Evolutionary conservation across 2,113 vertebrate genomes (phyloP), one percentile per base, ranked within the genome.

Genomic region (Heloderma charlesbogerti): DNA sequence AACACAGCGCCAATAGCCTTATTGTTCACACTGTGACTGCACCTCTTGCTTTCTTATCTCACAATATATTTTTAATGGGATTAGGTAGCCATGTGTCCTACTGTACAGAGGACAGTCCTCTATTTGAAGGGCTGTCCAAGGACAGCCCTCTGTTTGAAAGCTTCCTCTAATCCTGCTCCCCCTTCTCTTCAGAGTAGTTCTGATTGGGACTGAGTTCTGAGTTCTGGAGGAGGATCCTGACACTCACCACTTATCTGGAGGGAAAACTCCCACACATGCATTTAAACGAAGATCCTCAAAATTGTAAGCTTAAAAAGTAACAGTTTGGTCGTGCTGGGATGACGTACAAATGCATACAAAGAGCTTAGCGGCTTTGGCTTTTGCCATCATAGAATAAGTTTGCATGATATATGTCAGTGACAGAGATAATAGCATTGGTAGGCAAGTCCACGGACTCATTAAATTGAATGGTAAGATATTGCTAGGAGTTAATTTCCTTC

Each of bases 381-480:
- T 63, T 87, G 18, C 3, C 31, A 74, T 43, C 77, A 78, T 0
- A 40, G 78, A 87, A 67, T 1, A 54, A 40, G 60, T 74, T 90
- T 78, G 79, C 84, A 88, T 91, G 91, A 94, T 92, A 89, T 94
- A 90, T 88, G 87, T 77, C 66, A 75, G 6, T 13, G 94, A 88
- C 91, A 92, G 79, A 92, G 92, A 87, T 95, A 94, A 91, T 57
- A 89, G 87, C 92, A 96, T 85, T 88, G 90, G 93, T 71, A 87
- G 92, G 91, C 94, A 82, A 93, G 94, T 88, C 93, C 92, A 92
- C 1, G 92, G 94, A 94, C 90, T 95, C 95, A 95, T 54, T 94
- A 94, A 93, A 94, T 93, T 90, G 92, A 91, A 91, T 0, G 1
- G 89, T 87, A 87, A 91, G 93, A 40, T n/a, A 90, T 51, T 86